Base-by-base conservation (phyloP, 2,113 vertebrate species). In the Herpailurus yagouaroundi region DNA sequence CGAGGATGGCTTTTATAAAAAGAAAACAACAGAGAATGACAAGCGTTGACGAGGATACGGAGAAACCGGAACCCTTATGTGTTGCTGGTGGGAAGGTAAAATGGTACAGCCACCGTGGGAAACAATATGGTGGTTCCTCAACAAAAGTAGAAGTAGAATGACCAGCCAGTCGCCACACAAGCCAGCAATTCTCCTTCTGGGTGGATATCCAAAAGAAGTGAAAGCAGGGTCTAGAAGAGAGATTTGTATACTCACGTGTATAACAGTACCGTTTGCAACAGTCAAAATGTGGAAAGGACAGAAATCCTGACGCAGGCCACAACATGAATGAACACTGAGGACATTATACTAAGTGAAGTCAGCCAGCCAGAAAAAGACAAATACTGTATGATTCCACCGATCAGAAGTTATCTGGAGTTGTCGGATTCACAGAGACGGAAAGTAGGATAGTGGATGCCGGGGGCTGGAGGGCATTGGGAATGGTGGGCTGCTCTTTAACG, bases 301-400 rank as follows among this genome's bases (percentile, higher is more conserved):
- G 73, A 60, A 45, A 91, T 91, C 79, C 66, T 93, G 21, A 85
- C 29, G 77, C 38, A 94, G 48, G 48, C 18, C 55, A 83, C 13
- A 27, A 73, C 45, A 66, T 36, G 41, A 33, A 71, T 89, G 50
- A 86, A 94, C 23, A 27, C 3, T 95, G 85, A 87, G 29, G 74
- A 79, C 63, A 91, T 77, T 79, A 36, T 82, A 66, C 45, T 89
- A 91, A 86, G 31, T 91, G 83, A 95, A 94, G 71, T 81, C 73
- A 89, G 15, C 87, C 50, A 81, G 7, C 74, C 82, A 55, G 55
- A 50, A 95, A 74, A 96, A 41, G 55, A 50, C 68, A 92, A 63
- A 76, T 79, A 41, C 36, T 12, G 4, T 74, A 48, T n/a, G 36
- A 45, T 83, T 89, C 18, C 38, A 68, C 31, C 93, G 80, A 50